A percentile compares a stretch with the other conserved stretches of the same genome.
phyloP scores from a whole-genome alignment of 2,113 vertebrate genomes.

The Zosterops pallidus region DNA sequence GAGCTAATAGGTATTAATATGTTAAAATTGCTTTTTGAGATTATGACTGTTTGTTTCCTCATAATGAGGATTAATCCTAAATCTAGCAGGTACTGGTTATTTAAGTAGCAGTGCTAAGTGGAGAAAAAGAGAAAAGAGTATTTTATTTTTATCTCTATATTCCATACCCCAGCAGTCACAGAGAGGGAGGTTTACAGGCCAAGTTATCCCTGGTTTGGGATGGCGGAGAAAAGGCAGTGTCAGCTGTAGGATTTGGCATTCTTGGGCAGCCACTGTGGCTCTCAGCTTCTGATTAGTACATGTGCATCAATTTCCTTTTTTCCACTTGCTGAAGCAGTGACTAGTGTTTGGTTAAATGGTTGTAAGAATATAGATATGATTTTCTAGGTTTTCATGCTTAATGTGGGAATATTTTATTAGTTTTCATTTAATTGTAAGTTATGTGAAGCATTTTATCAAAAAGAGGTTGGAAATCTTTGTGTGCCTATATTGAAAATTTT shows the following conservation, averaged over 20 bases:
- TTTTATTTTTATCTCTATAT: not conserved
- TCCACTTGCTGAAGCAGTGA: not conserved
- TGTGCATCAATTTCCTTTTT: fast-evolving
- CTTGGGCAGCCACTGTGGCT: not conserved
- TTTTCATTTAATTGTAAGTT: not conserved
- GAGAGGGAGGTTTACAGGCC: not conserved
- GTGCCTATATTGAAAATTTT: not conserved
- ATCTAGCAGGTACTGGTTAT: not conserved
- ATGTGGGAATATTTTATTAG: not conserved
- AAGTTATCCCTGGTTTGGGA: not conserved
- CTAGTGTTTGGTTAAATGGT: not conserved
- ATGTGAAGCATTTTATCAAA: not conserved
- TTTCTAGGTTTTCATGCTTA: not conserved
- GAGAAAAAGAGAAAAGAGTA: not conserved
- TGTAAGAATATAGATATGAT: not conserved
- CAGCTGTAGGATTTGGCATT: not conserved
- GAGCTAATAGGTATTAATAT: slow-evolving; percentile 68
- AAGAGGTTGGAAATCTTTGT: not conserved
- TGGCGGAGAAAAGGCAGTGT: not conserved
- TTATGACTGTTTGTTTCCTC: slow-evolving; percentile 18
- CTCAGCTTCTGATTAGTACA: not conserved
- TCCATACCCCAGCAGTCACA: not conserved
- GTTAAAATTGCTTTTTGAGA: slow-evolving; percentile 50
- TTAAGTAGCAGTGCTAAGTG: not conserved
- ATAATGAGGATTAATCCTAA: slow-evolving; percentile 16